Evolutionary conservation across 2,797 vertebrate species (phyloP), one percentile per base, ranked within the genome.

Genomic region (Phoebastria nigripes): DNA sequence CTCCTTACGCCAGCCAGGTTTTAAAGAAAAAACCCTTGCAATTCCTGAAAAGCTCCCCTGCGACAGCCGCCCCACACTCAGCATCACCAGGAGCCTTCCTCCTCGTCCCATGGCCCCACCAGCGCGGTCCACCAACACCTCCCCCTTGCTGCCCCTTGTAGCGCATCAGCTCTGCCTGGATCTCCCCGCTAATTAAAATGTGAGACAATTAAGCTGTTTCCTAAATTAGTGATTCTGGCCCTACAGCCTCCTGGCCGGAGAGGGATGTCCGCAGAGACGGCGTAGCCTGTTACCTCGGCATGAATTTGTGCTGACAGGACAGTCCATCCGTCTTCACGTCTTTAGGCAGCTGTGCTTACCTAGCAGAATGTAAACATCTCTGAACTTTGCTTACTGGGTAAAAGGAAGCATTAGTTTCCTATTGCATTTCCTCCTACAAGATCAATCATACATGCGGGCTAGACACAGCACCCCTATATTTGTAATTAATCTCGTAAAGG

Each of bases 271-370:
- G 3, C 74, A 20, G 78, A 92, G 96, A 93, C 4, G 15, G 67
- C 1, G 24, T n/a, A 67, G 82, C 47, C 81, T 24, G 80, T 82
- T 91, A 81, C 86, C 77, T 85, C 24, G 35, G 87, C 35, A 28
- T 54, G 89, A 84, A 95, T 96, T 96, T 96, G 71, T 97, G 97
- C 97, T 93, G 96, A 96, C 90, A 93, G 90, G 96, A 96, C 90
- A 89, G 88, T 95, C 97, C 94, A 96, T 98, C 95, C 58, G 5
- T 97, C 97, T 86, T 63, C 49, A 82, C 37, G 39, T 97, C 97
- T 97, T 93, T 87, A 95, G 97, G 98, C 97, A 98, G 97, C 96
- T 97, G 82, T 97, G 98, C 98, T 98, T 97, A 97, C 97, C 90
- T 90, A 94, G 98, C 97, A 97, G 91, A 97, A 97, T 77, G 95